phyloP scores from a whole-genome alignment of 2,797 vertebrate species.

The Lacerta viridis region DNA sequence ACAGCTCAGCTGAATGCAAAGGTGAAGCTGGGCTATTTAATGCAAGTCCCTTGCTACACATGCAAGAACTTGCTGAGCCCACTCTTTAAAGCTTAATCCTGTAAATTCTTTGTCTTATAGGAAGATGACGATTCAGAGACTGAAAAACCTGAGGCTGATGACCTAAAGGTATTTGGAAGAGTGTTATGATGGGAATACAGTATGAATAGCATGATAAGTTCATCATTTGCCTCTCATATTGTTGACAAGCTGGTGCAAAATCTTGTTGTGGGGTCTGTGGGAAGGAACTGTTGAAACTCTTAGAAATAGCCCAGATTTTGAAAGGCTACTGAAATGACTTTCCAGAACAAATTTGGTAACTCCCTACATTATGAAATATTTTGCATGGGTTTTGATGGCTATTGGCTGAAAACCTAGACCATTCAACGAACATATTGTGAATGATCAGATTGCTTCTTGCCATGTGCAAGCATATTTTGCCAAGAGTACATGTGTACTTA shows the following conservation, averaged over 20 bases:
- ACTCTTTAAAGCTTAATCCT: constrained; percentile 84
- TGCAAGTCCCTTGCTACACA: constrained; percentile 66
- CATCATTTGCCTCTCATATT: constrained; percentile 10
- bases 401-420: neutral
- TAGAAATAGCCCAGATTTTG: neutral
- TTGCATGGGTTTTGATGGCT: constrained; percentile 10
- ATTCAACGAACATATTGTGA: neutral
- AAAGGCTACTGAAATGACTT: neutral
- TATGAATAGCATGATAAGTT: constrained; percentile 66
- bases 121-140: constrained; percentile 97
- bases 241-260: constrained; percentile 40
- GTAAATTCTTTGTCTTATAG: constrained; percentile 94
- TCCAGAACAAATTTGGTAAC: neutral
- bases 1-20: constrained; percentile 53
- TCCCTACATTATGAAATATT: neutral
- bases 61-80: constrained; percentile 69
- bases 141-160: constrained; percentile 93
- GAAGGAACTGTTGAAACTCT: neutral
- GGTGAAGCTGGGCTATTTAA: constrained; percentile 62
- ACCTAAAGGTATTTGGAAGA: constrained; percentile 93
- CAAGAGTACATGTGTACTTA: neutral
- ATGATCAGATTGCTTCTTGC: neutral
- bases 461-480: neutral
- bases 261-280: constrained; percentile 26
- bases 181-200: constrained; percentile 75